Conservation (phyloP, 2,888 invertebrate species). For the Diarsia dahlii region DNA sequence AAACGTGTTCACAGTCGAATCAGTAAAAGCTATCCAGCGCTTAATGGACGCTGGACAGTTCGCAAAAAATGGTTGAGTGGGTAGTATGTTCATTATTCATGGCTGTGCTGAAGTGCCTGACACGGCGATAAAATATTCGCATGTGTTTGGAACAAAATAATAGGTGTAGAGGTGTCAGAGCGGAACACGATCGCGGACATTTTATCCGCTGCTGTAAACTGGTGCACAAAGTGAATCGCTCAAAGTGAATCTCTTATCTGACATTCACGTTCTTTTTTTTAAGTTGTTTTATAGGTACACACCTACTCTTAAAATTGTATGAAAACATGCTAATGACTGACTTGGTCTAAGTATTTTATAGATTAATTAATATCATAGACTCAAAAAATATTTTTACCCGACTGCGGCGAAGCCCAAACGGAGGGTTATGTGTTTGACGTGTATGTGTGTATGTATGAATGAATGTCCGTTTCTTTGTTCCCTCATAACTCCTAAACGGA, state of each 20-base stretch:
- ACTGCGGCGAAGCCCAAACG: too few relatives aligned
- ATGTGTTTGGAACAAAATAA: not conserved
- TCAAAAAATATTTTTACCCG: too few relatives aligned
- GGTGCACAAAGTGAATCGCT: not conserved
- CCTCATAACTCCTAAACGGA: too few relatives aligned
- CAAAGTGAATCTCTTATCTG: not conserved
- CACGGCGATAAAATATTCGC: conserved; percentile 28
- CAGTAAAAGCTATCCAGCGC: conserved; percentile 42
- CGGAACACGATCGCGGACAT: not conserved
- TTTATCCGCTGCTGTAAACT: not conserved
- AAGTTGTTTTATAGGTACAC: not conserved
- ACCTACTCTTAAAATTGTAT: too few relatives aligned
- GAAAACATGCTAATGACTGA: not conserved
- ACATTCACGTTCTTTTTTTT: not conserved
- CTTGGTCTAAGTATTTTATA: too few relatives aligned
- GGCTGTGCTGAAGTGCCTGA: conserved; percentile 8
- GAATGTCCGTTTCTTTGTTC: too few relatives aligned
- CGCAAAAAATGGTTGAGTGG: conserved; percentile 31
- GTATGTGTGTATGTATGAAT: too few relatives aligned
- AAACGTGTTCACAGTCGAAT: conserved; percentile 43
- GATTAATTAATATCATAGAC: too few relatives aligned
- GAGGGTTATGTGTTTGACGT: too few relatives aligned
- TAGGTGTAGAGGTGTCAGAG: not conserved
- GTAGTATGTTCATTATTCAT: conserved; percentile 35
- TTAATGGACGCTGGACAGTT: conserved; percentile 33